These are phyloP conservation scores for Pteromalus puparum DNA, from an alignment of 1,140 invertebrate genomes.

Conservation along the genomic window DNA sequence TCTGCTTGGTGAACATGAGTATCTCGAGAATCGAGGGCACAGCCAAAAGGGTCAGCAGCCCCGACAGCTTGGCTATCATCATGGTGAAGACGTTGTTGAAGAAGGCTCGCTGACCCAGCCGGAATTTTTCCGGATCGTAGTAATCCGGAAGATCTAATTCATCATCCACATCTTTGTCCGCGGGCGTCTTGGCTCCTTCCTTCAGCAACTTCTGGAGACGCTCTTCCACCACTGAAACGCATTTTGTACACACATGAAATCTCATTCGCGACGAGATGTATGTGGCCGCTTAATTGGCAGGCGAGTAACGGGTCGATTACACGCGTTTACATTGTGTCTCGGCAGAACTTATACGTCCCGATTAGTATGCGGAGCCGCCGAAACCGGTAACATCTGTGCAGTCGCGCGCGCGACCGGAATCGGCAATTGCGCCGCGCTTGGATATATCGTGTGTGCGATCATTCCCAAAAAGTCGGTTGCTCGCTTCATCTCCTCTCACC, in stretches of 20 bases:
- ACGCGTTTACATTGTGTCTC: background rate
- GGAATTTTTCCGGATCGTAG: slow-evolving; percentile 70
- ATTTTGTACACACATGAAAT: too few species aligned
- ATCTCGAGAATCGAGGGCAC: slow-evolving; percentile 82
- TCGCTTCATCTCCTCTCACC: too few species aligned
- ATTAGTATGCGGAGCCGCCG: slow-evolving; percentile 59
- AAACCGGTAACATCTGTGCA: slow-evolving; percentile 62
- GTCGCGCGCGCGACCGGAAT: slow-evolving; percentile 53
- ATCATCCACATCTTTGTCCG: slow-evolving; percentile 57
- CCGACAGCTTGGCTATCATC: slow-evolving; percentile 81
- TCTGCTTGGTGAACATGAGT: slow-evolving; percentile 81
- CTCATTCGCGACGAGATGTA: too few species aligned
- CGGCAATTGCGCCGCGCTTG: slow-evolving; percentile 6
- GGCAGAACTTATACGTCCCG: background rate
- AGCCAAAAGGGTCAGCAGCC: slow-evolving; percentile 81
- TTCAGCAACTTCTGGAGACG: slow-evolving; percentile 60
- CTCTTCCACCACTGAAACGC: slow-evolving; percentile 59
- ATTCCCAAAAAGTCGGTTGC: too few species aligned
- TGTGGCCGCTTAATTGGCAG: slow-evolving; percentile 3
- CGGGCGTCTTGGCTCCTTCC: slow-evolving; percentile 60
- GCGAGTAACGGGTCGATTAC: background rate
- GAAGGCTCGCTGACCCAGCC: slow-evolving; percentile 81
- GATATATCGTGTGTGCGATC: too few species aligned
- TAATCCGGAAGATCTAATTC: slow-evolving; percentile 64
- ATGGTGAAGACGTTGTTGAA: slow-evolving; percentile 81